Evolutionary conservation across 2,113 vertebrate species (phyloP), one percentile per base, ranked within the genome.

Genomic region (Xiphophorus hellerii): DNA sequence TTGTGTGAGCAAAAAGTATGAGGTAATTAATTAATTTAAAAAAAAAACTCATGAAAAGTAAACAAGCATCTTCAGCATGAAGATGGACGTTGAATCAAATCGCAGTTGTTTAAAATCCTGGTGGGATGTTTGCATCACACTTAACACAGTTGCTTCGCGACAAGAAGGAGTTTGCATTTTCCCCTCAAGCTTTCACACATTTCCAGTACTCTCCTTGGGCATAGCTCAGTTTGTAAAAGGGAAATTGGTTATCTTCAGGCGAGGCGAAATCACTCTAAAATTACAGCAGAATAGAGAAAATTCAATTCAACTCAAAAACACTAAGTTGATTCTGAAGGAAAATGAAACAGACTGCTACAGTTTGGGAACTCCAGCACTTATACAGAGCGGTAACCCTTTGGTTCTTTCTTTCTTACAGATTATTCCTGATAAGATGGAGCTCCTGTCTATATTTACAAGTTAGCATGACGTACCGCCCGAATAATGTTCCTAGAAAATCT

Each of bases 181-280:
- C 22, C 10, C 25, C 3, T 58, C 25, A 58, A 11, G 51, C 25
- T 58, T 58, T 58, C 25, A 25, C 22, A n/a, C 51, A 25, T 17
- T 58, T 6, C 0, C 48, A 58, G 51, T 58, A 27, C 63, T 29
- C 15, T 51, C 33, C n/a, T 67, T 42, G 25, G 37, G 64, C 12
- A 37, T 31, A 39, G 61, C 61, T 10, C 62, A 71, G 69, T 7
- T 1, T 71, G 70, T 44, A 44, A 71, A 72, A 44, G 22, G 69
- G 2, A 28, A 69, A 69, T 69, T 30, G 17, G 15, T 51, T 51
- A 30, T 51, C 12, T 48, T 51, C 6, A 20, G 10, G 35, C 10
- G 10, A 13, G 5, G 0, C n/a, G n/a, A 25, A 54, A n/a, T 25
- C 22, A 48, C 44, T 17, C 44, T 6, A 48, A 20, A 48, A 6